Evolutionary conservation across 2,113 vertebrate species (phyloP).

Genomic region (Urocynchramus pylzowi): DNA sequence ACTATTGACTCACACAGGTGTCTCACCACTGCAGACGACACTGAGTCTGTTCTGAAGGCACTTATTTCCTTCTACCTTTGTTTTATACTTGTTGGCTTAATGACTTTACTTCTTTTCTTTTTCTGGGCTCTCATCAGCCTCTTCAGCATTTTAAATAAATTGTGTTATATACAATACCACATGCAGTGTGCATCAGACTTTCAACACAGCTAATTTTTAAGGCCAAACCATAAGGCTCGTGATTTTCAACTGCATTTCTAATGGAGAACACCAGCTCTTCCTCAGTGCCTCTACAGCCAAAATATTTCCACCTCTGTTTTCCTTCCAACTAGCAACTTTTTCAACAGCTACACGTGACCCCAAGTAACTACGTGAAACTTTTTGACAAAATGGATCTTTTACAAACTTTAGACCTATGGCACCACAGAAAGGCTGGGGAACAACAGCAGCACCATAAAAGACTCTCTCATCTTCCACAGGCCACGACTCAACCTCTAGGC

Average conservation of each 20-base stretch:
- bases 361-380: background rate
- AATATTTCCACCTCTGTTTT: background rate
- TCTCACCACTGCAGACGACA: background rate
- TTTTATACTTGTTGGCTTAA: background rate
- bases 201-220: background rate
- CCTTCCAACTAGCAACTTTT: background rate
- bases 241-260: background rate
- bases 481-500: background rate
- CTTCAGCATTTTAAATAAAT: background rate
- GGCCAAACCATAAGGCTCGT: accelerated
- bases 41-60: background rate
- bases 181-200: background rate
- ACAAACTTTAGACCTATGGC: accelerated
- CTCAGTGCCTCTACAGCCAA: background rate
- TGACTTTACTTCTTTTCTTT: background rate
- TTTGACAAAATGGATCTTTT: background rate
- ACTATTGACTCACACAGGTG: background rate
- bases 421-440: background rate
- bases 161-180: background rate
- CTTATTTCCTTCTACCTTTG: background rate
- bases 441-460: background rate
- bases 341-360: background rate
- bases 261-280: background rate
- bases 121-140: background rate
- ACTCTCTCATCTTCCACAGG: background rate